Percentiles rank a stretch among this genome's conserved stretches.
phyloP scores from a whole-genome alignment of 30 jellyfish, hydroid and myxozoan genomes.

The Morbakka virulenta region DNA sequence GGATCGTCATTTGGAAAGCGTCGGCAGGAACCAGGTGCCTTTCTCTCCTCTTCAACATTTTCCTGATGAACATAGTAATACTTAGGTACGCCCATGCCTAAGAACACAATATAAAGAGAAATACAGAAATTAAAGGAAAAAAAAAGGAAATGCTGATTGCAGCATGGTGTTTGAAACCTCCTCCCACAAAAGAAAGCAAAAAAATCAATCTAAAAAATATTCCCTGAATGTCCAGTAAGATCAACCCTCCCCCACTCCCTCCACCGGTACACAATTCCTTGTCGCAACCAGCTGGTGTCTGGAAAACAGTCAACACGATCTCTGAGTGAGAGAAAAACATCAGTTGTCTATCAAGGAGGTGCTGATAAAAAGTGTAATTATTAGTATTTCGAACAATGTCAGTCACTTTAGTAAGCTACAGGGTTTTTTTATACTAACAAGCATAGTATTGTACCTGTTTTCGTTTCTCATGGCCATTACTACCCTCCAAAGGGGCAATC shows the following conservation, averaged over 20 bases:
- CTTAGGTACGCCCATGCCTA: conserved; percentile 79
- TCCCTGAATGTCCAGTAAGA: background rate
- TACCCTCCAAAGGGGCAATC: too few species aligned
- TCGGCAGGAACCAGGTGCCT: conserved; percentile 64
- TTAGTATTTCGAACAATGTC: too few species aligned
- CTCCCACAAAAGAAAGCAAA: background rate
- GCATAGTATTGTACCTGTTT: too few species aligned
- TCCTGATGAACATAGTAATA: conserved; percentile 82
- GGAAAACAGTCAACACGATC: too few species aligned
- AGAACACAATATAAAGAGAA: too few species aligned
- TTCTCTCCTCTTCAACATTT: conserved; percentile 45
- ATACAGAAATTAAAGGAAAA: background rate
- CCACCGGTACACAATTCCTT: background rate
- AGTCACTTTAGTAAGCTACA: too few species aligned
- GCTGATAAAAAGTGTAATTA: too few species aligned
- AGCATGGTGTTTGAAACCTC: background rate
- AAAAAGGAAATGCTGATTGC: background rate
- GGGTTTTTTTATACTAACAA: too few species aligned
- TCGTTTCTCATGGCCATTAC: too few species aligned
- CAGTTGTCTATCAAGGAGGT: too few species aligned
- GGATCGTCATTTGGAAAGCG: conserved; percentile 56
- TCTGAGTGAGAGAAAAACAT: too few species aligned
- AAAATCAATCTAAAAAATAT: background rate
- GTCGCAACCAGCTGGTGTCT: background rate
- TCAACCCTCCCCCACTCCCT: background rate